Base-by-base conservation (phyloP, 2,797 vertebrate species). In the Myiotriccus ornatus region DNA sequence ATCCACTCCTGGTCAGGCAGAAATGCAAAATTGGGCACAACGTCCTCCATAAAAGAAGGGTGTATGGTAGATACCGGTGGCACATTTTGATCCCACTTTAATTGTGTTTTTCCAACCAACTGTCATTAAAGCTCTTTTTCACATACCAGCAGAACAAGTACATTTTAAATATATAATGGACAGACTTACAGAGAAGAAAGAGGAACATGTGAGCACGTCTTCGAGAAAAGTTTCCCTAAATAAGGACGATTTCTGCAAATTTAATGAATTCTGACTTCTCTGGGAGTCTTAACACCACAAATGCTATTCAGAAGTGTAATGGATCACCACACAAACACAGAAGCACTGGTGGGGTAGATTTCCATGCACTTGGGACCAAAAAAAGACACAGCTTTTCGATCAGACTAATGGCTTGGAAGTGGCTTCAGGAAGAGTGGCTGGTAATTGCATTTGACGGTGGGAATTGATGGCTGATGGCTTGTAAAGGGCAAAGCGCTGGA, bases 381-480 rank as follows among this genome's bases (percentile, higher is more conserved):
- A 62, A 78, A 44, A 94, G 94, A 92, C 92, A 50, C 65, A 96
- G 93, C 70, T 94, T 94, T 96, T 95, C 3, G 47, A 96, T 96
- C 94, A 79, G 85, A 62, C 93, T 96, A 94, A 95, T 89, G 76
- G 76, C 89, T 95, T 93, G 65, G 90, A 94, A 97, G 94, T 63
- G 79, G 78, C 91, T 92, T 95, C 93, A 87, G 89, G 63, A 96
- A 88, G 84, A 93, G 76, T 16, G 24, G 24, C 70, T 90, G 63
- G 84, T 96, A 95, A 97, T 97, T 44, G 1, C 41, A 64, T 90
- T 70, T 96, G 96, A 96, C 9, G 27, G 81, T 64, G 82, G 89
- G 94, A 97, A 96, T 94, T 97, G 96, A 97, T 90, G 94, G 77
- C 82, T 96, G 95, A 95, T 93, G 94, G 79, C 55, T 94, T 95